Percentiles rank a stretch among this genome's conserved stretches.
Evolutionary conservation across 2,797 vertebrate species (phyloP).

Genomic region (Argentina silus): DNA sequence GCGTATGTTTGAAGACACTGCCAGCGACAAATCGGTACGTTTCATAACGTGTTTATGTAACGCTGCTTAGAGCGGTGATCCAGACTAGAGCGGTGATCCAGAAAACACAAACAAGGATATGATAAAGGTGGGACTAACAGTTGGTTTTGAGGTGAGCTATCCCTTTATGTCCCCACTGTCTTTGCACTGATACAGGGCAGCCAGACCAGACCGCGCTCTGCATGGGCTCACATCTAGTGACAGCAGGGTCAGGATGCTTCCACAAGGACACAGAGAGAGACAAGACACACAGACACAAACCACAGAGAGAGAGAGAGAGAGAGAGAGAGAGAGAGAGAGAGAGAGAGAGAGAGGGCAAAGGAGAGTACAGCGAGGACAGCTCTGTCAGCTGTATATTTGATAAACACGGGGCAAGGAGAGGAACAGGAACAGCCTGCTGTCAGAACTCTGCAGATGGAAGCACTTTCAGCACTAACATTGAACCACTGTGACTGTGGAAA

Average conservation of each 20-base stretch:
- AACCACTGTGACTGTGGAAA: slow-evolving; percentile 43
- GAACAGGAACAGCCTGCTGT: slow-evolving; percentile 33
- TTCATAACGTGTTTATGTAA: neutral
- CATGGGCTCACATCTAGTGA: no score
- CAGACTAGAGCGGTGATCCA: no score
- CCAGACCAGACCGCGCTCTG: no score
- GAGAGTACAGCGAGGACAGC: slow-evolving; percentile 37
- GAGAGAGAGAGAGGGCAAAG: neutral
- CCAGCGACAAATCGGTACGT: slow-evolving; percentile 78
- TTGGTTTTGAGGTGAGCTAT: no score
- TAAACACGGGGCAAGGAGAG: slow-evolving; percentile 39
- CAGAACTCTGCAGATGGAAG: slow-evolving; percentile 50
- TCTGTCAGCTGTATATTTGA: slow-evolving; percentile 51
- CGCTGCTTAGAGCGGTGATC: neutral
- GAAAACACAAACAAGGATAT: no score
- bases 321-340: neutral
- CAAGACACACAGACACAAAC: neutral
- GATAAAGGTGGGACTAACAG: no score
- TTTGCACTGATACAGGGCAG: no score
- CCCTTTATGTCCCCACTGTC: no score
- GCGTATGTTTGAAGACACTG: slow-evolving; percentile 84
- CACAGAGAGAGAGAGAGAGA: slow-evolving; percentile 1
- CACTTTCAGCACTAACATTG: slow-evolving; percentile 41
- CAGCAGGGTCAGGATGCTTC: neutral
- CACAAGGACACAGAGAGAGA: neutral